Conservation (phyloP, 2,797 vertebrate genomes). For the Hippopotamyrus pictus region DNA sequence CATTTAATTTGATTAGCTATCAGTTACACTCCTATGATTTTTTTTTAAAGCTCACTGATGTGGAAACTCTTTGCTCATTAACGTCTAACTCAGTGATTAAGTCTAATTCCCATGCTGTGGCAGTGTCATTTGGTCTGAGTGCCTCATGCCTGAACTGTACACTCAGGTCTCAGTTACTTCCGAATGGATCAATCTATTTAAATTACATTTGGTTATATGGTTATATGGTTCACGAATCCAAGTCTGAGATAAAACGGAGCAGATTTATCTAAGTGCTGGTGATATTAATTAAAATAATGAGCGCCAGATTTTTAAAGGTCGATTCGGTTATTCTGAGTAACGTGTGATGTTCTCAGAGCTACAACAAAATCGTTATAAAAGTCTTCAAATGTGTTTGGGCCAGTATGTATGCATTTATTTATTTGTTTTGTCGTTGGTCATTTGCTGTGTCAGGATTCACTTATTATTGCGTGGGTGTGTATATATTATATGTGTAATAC, state of each 20-base stretch:
- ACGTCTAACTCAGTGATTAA: neutral
- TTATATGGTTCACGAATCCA: neutral
- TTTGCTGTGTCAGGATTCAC: neutral
- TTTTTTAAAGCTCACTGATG: neutral
- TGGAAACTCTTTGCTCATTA: constrained; percentile 3
- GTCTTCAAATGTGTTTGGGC: neutral
- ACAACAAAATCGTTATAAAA: neutral
- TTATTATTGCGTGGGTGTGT: neutral
- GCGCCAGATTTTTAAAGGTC: neutral
- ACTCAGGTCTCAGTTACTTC: neutral
- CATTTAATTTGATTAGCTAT: constrained; percentile 12
- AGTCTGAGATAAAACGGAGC: neutral
- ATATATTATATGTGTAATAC: neutral
- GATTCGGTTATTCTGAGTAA: neutral
- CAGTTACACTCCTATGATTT: neutral
- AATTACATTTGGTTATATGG: neutral
- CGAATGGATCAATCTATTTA: neutral
- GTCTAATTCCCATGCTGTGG: neutral
- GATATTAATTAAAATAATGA: constrained; percentile 6
- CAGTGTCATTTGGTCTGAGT: neutral
- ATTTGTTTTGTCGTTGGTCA: neutral
- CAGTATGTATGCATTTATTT: neutral
- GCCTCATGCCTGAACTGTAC: neutral
- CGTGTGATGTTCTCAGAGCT: neutral
- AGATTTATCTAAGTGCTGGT: neutral